Conservation (phyloP, 2,113 vertebrate species). For the Manacus vitellinus region DNA sequence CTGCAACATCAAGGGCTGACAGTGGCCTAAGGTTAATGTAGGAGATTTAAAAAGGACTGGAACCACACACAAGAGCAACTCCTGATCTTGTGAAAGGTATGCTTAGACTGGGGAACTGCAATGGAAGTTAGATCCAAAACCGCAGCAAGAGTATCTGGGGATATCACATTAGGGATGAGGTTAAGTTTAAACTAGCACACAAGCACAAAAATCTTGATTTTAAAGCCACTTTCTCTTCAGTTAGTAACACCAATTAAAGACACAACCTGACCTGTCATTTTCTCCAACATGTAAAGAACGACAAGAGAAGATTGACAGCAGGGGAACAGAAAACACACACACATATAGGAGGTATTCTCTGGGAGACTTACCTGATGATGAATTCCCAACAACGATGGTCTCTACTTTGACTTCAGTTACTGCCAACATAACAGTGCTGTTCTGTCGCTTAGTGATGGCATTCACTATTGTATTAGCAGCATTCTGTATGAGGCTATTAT, state of each 20-base stretch:
- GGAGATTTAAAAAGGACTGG: not conserved
- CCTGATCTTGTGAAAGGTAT: not conserved
- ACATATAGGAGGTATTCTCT: not conserved
- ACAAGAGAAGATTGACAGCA: not conserved
- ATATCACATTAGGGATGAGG: fast-evolving
- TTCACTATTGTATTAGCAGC: constrained; percentile 84
- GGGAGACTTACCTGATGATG: constrained; percentile 78
- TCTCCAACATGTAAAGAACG: not conserved
- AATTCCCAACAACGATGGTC: constrained; percentile 70
- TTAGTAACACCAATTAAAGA: not conserved
- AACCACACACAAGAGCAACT: not conserved
- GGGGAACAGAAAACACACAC: not conserved
- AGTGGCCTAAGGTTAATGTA: fast-evolving
- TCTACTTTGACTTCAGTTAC: constrained; percentile 92
- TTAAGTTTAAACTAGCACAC: not conserved
- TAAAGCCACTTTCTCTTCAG: not conserved
- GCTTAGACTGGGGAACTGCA: not conserved
- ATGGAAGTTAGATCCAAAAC: not conserved
- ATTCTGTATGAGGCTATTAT: constrained; percentile 83
- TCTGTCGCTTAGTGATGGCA: constrained; percentile 86
- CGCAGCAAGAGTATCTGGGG: not conserved
- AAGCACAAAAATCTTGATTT: not conserved
- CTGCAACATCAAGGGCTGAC: not conserved
- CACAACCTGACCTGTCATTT: not conserved
- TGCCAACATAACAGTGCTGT: constrained; percentile 88